Conservation (phyloP, 2,113 vertebrate species). For the Proterorhinus semilunaris region DNA sequence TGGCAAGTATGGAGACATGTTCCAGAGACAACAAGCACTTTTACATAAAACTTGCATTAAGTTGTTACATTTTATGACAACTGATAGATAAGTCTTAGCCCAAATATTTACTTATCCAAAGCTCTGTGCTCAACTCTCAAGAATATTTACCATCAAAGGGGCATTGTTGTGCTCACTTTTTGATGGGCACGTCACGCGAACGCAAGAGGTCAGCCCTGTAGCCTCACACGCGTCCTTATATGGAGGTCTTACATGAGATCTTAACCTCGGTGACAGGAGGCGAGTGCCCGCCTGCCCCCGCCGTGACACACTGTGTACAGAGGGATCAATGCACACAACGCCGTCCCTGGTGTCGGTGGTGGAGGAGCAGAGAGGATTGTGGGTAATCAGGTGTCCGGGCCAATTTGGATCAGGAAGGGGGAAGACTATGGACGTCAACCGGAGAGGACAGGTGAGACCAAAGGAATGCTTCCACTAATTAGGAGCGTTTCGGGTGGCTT, state of each 20-base stretch:
- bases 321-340: slow-evolving; percentile 38
- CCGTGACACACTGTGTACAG: slow-evolving; percentile 34
- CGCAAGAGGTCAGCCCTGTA: slow-evolving; percentile 36
- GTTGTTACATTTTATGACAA: no score
- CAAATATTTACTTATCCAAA: background rate
- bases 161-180: slow-evolving; percentile 24
- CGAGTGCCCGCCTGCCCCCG: slow-evolving; percentile 17
- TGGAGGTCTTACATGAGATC: slow-evolving; percentile 45
- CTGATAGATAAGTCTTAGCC: no score
- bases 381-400: slow-evolving; percentile 23
- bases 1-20: background rate
- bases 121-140: slow-evolving; percentile 1
- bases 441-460: slow-evolving; percentile 16
- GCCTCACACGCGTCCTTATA: slow-evolving; percentile 28
- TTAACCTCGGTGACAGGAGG: slow-evolving; percentile 59
- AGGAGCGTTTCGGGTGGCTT: background rate
- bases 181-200: slow-evolving; percentile 23
- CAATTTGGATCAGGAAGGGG: slow-evolving; percentile 9
- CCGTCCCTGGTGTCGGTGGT: slow-evolving; percentile 16
- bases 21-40: background rate
- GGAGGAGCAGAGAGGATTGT: slow-evolving; percentile 5
- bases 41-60: no score
- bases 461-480: slow-evolving; percentile 6
- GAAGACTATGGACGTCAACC: slow-evolving; percentile 10
- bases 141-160: slow-evolving; percentile 36